Conservation (phyloP, 1,140 invertebrate species). For the Camponotus floridanus region DNA sequence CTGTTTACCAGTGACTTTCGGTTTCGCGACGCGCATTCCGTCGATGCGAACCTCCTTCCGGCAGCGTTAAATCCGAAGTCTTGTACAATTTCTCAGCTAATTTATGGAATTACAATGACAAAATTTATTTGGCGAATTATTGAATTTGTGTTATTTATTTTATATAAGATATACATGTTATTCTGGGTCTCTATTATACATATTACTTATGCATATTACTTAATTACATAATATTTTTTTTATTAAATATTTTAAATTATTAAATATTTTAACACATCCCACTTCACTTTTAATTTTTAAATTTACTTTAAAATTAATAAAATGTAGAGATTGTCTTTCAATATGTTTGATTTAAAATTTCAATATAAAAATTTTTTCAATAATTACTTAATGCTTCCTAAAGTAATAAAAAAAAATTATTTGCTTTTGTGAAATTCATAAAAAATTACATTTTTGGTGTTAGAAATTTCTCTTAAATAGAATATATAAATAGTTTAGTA, state of each 20-base stretch:
- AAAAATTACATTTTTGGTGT: not conserved
- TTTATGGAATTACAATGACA: constrained; percentile 27
- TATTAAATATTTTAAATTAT: not conserved
- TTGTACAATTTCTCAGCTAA: constrained; percentile 38
- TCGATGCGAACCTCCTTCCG: not conserved
- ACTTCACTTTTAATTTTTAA: not conserved
- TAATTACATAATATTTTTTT: not conserved
- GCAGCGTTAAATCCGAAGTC: constrained; percentile 9
- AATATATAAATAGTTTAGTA: not conserved
- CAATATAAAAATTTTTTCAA: not conserved
- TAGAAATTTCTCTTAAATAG: constrained; percentile 16
- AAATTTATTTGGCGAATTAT: not conserved
- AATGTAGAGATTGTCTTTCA: not conserved
- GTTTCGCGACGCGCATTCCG: constrained; percentile 23
- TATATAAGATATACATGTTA: not conserved
- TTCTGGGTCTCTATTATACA: too few relatives aligned
- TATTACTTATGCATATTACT: too few relatives aligned
- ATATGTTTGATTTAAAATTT: constrained; percentile 3
- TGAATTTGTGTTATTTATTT: not conserved
- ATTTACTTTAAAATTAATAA: too few relatives aligned
- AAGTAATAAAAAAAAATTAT: not conserved
- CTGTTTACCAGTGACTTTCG: constrained; percentile 41
- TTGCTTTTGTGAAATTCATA: not conserved
- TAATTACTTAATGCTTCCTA: not conserved
- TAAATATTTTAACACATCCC: not conserved